Percentiles rank a stretch among this genome's conserved stretches.
Conservation (phyloP, 2,113 vertebrate genomes). For the Pelobates fuscus region DNA sequence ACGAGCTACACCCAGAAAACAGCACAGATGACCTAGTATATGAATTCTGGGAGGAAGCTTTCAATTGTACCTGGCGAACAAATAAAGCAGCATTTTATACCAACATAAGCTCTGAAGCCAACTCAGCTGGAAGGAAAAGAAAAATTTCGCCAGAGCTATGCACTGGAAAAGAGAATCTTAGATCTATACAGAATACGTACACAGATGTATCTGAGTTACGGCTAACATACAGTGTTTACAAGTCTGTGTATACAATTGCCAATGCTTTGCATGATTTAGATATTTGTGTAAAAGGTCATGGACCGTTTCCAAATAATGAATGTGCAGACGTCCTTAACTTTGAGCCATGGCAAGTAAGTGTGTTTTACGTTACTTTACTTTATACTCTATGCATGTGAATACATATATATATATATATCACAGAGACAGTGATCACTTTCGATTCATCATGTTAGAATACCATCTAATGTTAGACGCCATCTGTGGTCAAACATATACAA, state of each 20-base stretch:
- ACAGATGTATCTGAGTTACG: constrained; percentile 79
- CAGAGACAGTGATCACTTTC: no score
- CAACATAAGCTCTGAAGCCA: constrained; percentile 58
- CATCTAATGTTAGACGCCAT: no score
- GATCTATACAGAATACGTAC: constrained; percentile 73
- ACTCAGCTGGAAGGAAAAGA: constrained; percentile 48
- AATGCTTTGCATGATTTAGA: constrained; percentile 73
- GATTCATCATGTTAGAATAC: no score
- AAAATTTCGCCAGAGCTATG: constrained; percentile 64
- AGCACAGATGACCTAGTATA: constrained; percentile 66
- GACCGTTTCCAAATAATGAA: constrained; percentile 63
- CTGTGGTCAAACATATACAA: no score
- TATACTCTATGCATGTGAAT: no score
- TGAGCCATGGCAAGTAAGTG: constrained; percentile 77
- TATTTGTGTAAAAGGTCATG: constrained; percentile 58
- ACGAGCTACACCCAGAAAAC: constrained; percentile 68
- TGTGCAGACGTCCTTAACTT: constrained; percentile 75
- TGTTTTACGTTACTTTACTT: no score
- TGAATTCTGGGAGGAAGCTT: constrained; percentile 81
- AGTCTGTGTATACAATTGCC: constrained; percentile 79
- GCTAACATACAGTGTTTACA: constrained; percentile 81
- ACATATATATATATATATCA: no score
- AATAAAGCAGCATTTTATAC: constrained; percentile 53
- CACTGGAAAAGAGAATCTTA: constrained; percentile 69
- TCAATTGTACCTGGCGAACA: constrained; percentile 76